Conservation (phyloP, 2,888 invertebrate species). For the Microctonus hyperodae region DNA sequence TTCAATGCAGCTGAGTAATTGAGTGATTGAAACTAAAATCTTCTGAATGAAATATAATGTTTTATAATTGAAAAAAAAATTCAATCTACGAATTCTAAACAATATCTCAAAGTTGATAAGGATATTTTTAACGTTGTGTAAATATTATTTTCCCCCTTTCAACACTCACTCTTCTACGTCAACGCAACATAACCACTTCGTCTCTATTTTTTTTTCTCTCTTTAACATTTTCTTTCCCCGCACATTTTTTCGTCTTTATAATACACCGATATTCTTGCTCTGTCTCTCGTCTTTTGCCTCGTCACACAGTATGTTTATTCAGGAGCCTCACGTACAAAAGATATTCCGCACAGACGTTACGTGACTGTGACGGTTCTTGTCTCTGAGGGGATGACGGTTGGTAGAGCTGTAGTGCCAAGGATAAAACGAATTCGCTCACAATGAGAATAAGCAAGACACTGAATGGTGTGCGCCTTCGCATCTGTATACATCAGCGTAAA, state of each 20-base stretch:
- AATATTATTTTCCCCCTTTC: background rate
- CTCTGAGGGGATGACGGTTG: slow-evolving; percentile 37
- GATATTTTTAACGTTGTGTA: background rate
- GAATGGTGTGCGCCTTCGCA: slow-evolving; percentile 26
- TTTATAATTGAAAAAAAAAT: background rate
- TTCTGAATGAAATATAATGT: background rate
- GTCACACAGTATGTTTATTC: slow-evolving; percentile 59
- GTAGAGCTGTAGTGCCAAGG: slow-evolving; percentile 6
- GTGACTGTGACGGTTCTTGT: slow-evolving; percentile 45
- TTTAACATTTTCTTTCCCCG: background rate
- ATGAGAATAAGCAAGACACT: slow-evolving; percentile 2
- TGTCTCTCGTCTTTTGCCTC: background rate
- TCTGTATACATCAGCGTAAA: slow-evolving; percentile 38
- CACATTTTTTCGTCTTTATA: background rate
- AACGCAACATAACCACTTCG: background rate
- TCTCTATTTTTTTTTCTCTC: background rate
- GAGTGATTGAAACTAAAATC: no score
- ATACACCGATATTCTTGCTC: background rate
- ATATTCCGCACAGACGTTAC: slow-evolving; percentile 56
- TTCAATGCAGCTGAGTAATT: no score
- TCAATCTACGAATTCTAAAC: background rate
- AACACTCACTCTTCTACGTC: background rate
- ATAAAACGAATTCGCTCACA: background rate
- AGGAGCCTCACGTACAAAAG: slow-evolving; percentile 60
- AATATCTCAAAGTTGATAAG: background rate